Conservation (phyloP, 2,113 vertebrate genomes). For the Plectropomus leopardus region DNA sequence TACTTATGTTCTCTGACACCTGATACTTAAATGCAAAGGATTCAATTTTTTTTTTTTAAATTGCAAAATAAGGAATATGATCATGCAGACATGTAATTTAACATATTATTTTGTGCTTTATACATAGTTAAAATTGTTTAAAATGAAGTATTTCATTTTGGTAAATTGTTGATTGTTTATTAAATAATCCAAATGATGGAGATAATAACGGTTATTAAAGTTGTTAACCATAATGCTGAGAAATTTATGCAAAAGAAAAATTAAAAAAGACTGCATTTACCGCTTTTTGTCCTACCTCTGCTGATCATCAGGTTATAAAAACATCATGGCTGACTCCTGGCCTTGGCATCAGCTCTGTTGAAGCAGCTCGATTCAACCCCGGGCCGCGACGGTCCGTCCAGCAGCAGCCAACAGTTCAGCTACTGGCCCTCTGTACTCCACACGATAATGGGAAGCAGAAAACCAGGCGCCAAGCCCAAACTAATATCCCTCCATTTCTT, state of each 20-base stretch:
- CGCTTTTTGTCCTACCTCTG: conserved; percentile 69
- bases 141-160: not conserved
- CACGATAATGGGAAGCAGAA: conserved; percentile 62
- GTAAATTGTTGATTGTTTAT: not conserved
- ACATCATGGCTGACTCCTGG: conserved; percentile 72
- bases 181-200: not conserved
- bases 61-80: not conserved
- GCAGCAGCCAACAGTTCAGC: conserved; percentile 46
- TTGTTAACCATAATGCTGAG: not conserved
- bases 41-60: not conserved
- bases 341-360: conserved; percentile 72
- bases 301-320: conserved; percentile 82
- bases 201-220: not conserved
- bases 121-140: not conserved
- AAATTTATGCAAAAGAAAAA: not conserved
- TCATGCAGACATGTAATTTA: not conserved
- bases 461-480: conserved; percentile 45
- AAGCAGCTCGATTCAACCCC: conserved; percentile 34
- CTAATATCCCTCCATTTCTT: conserved; percentile 69
- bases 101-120: not conserved
- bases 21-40: not conserved
- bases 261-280: not conserved
- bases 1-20: not conserved
- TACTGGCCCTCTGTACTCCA: conserved; percentile 64
- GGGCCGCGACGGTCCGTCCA: conserved; percentile 35